Percentiles rank a stretch among this genome's conserved stretches.
These are phyloP conservation scores for Macrotus californicus DNA, from an alignment of 2,113 vertebrate species.

Conservation along the genomic window DNA sequence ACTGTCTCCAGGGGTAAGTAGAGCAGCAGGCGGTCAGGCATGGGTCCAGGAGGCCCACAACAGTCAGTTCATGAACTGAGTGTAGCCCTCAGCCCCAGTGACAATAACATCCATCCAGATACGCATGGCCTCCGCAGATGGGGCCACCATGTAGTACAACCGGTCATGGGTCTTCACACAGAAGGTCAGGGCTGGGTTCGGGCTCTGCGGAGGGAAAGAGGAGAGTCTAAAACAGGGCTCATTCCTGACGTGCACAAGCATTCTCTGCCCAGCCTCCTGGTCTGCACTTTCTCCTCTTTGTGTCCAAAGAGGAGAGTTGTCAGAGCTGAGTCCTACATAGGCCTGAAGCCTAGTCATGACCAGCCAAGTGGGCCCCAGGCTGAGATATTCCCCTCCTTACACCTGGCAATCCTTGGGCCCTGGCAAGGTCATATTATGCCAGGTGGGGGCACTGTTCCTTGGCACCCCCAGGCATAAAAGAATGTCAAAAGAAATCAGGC, in stretches of 20 bases:
- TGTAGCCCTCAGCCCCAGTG: conserved; percentile 96
- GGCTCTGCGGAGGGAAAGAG: conserved; percentile 83
- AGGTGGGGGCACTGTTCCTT: not conserved
- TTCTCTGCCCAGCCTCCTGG: not conserved
- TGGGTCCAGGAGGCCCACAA: not conserved
- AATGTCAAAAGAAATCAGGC: not conserved
- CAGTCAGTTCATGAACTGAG: conserved; percentile 86
- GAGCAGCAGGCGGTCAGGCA: not conserved
- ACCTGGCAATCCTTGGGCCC: not conserved
- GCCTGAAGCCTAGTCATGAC: not conserved
- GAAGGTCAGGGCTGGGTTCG: conserved; percentile 92
- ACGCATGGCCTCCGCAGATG: conserved; percentile 94
- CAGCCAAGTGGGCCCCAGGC: not conserved
- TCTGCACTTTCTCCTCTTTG: not conserved
- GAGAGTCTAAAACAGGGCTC: not conserved
- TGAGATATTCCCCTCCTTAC: not conserved
- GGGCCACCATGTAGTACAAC: conserved; percentile 96
- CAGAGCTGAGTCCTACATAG: not conserved
- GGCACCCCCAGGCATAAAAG: not conserved
- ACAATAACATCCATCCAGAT: conserved; percentile 99
- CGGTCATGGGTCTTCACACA: conserved; percentile 98
- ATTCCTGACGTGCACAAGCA: not conserved
- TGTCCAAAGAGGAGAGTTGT: too few species aligned
- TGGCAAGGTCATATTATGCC: not conserved
- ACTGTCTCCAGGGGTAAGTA: not conserved